Evolutionary conservation across 2,797 vertebrate genomes (phyloP).

Genomic region (Chromobotia macracanthus): DNA sequence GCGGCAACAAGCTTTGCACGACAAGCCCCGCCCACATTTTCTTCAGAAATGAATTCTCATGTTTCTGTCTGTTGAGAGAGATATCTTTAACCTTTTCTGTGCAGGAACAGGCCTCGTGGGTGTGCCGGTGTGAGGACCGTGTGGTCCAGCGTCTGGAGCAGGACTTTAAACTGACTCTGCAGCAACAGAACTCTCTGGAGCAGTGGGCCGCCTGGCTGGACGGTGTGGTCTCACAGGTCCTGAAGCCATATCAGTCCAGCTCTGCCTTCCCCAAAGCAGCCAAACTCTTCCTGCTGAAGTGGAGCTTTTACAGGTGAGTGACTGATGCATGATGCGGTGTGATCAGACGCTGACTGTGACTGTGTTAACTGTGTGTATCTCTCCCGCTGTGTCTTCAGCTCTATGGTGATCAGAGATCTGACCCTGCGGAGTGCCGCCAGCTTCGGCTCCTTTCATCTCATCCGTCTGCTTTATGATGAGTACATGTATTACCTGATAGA

Average conservation of each 20-base stretch:
- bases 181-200: slow-evolving; percentile 96
- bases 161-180: slow-evolving; percentile 94
- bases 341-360: too few species aligned
- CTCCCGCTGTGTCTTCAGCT: slow-evolving; percentile 70
- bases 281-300: slow-evolving; percentile 94
- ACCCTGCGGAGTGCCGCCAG: slow-evolving; percentile 92
- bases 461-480: slow-evolving; percentile 92
- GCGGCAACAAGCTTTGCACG: too few species aligned
- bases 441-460: slow-evolving; percentile 93
- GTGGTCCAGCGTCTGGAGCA: slow-evolving; percentile 93
- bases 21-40: too few species aligned
- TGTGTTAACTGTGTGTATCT: slow-evolving; percentile 8
- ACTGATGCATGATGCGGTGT: too few species aligned
- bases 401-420: too few species aligned
- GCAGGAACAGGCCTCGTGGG: slow-evolving; percentile 95
- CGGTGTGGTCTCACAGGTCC: slow-evolving; percentile 88
- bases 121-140: slow-evolving; percentile 90
- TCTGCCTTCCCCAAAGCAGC: slow-evolving; percentile 89
- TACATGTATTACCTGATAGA: slow-evolving; percentile 98
- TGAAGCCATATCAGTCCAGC: slow-evolving; percentile 91
- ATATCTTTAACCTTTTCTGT: neutral
- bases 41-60: too few species aligned
- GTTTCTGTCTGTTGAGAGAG: too few species aligned
- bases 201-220: slow-evolving; percentile 96
- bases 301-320: slow-evolving; percentile 95